A percentile compares a stretch with the other conserved stretches of the same genome.
These are phyloP conservation scores for Lepus americanus DNA, from an alignment of 2,113 vertebrate genomes.

Conservation along the genomic window DNA sequence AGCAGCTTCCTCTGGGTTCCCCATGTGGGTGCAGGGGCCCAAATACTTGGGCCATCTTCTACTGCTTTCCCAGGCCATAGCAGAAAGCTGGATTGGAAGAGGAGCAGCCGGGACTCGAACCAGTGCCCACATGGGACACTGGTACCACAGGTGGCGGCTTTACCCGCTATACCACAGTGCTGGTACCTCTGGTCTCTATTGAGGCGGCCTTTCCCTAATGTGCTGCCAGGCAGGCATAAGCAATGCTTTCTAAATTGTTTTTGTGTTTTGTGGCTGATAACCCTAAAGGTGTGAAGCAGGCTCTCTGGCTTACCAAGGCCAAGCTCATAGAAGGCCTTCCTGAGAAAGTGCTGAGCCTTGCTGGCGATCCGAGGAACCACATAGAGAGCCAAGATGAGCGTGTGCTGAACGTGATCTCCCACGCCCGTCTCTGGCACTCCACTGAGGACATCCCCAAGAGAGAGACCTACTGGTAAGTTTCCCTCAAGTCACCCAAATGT, in stretches of 20 bases:
- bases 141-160: no score
- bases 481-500: neutral
- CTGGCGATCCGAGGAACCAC: constrained; percentile 83
- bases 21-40: no score
- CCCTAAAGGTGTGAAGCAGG: constrained; percentile 93
- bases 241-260: constrained; percentile 27
- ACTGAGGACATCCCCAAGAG: constrained; percentile 86
- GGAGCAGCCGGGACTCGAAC: no score
- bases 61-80: no score
- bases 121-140: no score
- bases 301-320: constrained; percentile 96
- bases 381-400: constrained; percentile 90
- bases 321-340: constrained; percentile 92
- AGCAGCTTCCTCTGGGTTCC: no score
- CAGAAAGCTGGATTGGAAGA: no score
- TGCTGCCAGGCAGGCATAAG: neutral
- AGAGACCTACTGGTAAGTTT: constrained; percentile 91
- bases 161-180: no score
- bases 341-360: constrained; percentile 85
- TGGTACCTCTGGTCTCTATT: neutral
- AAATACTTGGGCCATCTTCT: no score
- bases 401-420: constrained; percentile 88
- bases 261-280: neutral
- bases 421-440: constrained; percentile 93
- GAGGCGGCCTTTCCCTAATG: neutral